Evolutionary conservation across 2,888 invertebrate genomes (phyloP).

Genomic region (Pachydiplax longipennis): DNA sequence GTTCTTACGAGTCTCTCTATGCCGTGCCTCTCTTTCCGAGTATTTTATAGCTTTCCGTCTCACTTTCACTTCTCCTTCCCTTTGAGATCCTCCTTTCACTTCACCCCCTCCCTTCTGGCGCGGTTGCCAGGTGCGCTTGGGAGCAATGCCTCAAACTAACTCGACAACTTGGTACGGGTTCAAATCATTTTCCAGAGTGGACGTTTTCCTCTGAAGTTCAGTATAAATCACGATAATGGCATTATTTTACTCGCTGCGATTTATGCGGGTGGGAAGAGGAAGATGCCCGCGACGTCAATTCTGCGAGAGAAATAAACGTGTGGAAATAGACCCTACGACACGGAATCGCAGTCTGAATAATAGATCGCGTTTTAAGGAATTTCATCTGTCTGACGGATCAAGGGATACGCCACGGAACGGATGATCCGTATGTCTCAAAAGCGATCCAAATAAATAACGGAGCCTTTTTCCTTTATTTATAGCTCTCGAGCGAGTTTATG

Average conservation of each 20-base stretch:
- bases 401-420: neutral
- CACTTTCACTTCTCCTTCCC: neutral
- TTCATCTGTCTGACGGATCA: neutral
- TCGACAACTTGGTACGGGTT: neutral
- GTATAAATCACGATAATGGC: neutral
- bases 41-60: too few species aligned
- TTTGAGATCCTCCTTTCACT: neutral
- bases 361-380: neutral
- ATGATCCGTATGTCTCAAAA: neutral
- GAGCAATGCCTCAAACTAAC: neutral
- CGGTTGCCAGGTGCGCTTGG: neutral
- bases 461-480: too few species aligned
- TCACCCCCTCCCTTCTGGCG: neutral
- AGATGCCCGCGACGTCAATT: neutral
- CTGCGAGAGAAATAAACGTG: neutral
- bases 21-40: too few species aligned
- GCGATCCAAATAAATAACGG: neutral
- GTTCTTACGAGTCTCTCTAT: neutral
- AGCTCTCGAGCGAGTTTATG: too few species aligned
- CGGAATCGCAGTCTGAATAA: neutral
- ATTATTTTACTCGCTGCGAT: neutral
- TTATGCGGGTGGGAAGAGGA: neutral
- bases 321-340: neutral
- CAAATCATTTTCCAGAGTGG: slow-evolving; percentile 14
- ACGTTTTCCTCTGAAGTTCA: neutral